These are phyloP conservation scores for Cuniculus paca DNA, from an alignment of 2,797 vertebrate species.

Conservation along the genomic window DNA sequence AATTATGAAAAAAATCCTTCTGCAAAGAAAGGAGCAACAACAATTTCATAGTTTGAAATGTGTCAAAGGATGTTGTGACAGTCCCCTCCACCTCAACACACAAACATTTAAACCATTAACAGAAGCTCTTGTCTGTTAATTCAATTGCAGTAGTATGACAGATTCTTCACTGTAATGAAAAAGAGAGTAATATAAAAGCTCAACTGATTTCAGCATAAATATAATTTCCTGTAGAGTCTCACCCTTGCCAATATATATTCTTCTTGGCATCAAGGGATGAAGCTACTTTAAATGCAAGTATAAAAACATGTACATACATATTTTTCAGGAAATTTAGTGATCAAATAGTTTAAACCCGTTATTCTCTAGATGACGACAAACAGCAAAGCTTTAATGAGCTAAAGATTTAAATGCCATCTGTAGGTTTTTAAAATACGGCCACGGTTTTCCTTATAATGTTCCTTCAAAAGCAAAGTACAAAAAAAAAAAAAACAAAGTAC, in stretches of 20 bases:
- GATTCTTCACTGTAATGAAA: neutral
- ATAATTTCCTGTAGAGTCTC: neutral
- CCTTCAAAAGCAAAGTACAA: neutral
- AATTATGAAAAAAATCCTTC: neutral
- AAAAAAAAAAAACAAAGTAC: neutral
- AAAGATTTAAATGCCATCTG: neutral
- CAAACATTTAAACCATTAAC: neutral
- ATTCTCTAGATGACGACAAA: slow-evolving; percentile 13
- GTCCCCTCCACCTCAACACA: neutral
- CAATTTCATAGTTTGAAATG: slow-evolving; percentile 7
- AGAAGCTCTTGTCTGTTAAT: neutral
- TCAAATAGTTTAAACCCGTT: neutral
- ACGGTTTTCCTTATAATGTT: neutral
- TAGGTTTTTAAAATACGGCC: slow-evolving; percentile 7
- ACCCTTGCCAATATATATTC: neutral
- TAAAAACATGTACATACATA: neutral
- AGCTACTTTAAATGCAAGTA: neutral
- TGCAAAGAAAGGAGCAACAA: neutral
- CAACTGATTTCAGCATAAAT: neutral
- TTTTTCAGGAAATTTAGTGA: neutral
- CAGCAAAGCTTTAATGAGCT: neutral
- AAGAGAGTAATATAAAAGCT: neutral
- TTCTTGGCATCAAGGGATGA: neutral
- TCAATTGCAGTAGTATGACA: slow-evolving; percentile 2
- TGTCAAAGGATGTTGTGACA: slow-evolving; percentile 7